Evolutionary conservation across 2,113 vertebrate genomes (phyloP).

Genomic region (Brachypodius melanocephalos): DNA sequence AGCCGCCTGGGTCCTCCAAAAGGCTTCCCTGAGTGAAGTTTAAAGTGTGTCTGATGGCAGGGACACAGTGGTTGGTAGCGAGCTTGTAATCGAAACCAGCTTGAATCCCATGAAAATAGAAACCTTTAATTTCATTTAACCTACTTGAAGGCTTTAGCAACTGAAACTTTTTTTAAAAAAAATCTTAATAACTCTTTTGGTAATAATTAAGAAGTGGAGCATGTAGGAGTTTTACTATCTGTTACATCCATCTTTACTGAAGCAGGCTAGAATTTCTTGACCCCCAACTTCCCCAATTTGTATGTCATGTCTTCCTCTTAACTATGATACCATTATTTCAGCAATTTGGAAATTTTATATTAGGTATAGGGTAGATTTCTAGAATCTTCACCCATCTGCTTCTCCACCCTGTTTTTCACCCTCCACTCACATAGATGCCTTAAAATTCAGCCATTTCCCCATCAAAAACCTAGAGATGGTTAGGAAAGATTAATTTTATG

Average conservation of each 20-base stretch:
- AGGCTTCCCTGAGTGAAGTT: neutral
- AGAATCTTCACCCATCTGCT: neutral
- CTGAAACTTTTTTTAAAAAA: neutral
- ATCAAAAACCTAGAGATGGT: neutral
- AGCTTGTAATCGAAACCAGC: neutral
- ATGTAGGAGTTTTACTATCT: neutral
- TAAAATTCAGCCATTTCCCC: neutral
- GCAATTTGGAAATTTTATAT: neutral
- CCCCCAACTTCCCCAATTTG: neutral
- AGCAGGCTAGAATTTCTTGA: neutral
- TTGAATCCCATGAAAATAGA: neutral
- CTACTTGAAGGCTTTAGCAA: neutral
- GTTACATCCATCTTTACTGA: neutral
- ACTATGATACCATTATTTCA: neutral
- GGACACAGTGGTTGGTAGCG: rapidly evolving
- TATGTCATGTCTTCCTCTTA: neutral
- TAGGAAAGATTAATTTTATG: neutral
- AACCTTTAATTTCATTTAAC: slow-evolving; percentile 30
- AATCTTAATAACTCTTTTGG: neutral
- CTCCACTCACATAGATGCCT: neutral
- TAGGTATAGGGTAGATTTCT: neutral
- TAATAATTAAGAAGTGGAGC: neutral
- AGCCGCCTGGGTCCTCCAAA: rapidly evolving
- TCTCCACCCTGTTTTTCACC: neutral
- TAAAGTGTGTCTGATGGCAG: neutral